Conservation (phyloP, 2,888 invertebrate genomes). For the Acanthosoma haemorrhoidale region DNA sequence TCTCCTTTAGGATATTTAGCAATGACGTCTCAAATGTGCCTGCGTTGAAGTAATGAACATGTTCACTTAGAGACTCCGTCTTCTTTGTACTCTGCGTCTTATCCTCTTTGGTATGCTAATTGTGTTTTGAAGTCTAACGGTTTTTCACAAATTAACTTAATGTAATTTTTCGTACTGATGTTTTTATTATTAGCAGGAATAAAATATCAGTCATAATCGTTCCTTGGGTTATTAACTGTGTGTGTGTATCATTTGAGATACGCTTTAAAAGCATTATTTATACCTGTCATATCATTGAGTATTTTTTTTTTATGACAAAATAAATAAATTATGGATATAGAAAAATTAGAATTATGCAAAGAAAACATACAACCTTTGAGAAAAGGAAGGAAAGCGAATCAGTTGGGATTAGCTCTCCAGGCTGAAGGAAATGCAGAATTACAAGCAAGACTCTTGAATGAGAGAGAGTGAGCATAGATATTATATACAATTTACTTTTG, state of each 20-base stretch:
- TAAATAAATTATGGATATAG: conserved; percentile 16
- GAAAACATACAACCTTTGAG: conserved; percentile 75
- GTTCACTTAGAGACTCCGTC: no score
- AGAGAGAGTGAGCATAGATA: conserved; percentile 62
- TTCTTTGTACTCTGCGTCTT: no score
- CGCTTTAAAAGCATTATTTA: neutral
- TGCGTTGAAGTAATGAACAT: no score
- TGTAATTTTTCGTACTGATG: no score
- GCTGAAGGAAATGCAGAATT: conserved; percentile 66
- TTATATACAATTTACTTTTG: no score
- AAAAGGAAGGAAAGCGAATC: conserved; percentile 75
- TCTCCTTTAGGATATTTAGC: no score
- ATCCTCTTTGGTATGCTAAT: neutral
- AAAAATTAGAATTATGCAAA: conserved; percentile 9
- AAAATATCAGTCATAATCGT: neutral
- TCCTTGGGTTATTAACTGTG: no score
- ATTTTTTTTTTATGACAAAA: no score
- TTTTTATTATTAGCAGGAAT: neutral
- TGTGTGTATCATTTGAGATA: no score
- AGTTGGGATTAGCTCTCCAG: conserved; percentile 72
- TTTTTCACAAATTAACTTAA: neutral
- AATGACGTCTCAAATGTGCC: no score
- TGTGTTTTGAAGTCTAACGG: neutral
- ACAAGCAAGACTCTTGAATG: conserved; percentile 60
- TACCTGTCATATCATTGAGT: neutral